These are phyloP conservation scores for Platichthys flesus DNA, from an alignment of 2,113 vertebrate genomes.

Conservation along the genomic window DNA sequence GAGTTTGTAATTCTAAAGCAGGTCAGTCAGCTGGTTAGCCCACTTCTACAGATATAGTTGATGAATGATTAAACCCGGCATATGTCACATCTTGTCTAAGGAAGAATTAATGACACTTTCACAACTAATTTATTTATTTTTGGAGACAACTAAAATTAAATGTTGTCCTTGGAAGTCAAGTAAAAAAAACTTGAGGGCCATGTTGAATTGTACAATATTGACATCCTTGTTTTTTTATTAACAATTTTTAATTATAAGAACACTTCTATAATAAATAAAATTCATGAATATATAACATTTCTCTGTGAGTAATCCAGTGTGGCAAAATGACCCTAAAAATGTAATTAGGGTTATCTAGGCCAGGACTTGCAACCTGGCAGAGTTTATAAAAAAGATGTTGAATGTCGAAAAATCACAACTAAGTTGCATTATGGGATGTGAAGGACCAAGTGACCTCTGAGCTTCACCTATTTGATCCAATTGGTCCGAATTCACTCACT, in stretches of 20 bases:
- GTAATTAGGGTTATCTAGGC: neutral
- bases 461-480: no score
- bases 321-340: neutral
- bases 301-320: no score
- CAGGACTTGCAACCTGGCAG: neutral
- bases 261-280: no score
- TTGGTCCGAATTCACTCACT: no score
- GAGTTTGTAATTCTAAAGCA: constrained; percentile 48
- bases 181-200: no score
- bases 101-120: no score
- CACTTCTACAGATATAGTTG: constrained; percentile 17
- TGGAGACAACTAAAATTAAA: no score
- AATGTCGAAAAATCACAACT: neutral
- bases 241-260: neutral
- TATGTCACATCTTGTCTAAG: no score
- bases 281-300: no score
- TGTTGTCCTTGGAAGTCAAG: no score
- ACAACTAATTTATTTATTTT: neutral
- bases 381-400: neutral
- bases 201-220: neutral
- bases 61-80: neutral
- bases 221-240: neutral
- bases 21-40: constrained; percentile 50
- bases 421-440: neutral
- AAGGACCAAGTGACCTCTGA: no score